These are phyloP conservation scores for Anabas testudineus DNA, from an alignment of 2,797 vertebrate genomes.

Conservation along the genomic window DNA sequence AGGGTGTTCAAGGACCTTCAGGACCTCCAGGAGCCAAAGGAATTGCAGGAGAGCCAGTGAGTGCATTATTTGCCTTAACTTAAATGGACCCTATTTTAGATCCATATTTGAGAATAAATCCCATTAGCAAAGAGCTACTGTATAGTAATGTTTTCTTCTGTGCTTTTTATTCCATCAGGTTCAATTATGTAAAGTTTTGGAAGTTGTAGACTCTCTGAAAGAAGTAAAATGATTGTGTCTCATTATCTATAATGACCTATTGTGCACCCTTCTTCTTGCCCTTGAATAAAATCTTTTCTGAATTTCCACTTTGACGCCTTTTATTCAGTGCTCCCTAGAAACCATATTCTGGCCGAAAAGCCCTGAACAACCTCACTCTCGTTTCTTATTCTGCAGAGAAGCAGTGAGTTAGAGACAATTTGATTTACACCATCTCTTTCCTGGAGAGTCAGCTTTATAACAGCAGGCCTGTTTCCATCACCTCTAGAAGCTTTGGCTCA, in stretches of 20 bases:
- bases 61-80: constrained; percentile 56
- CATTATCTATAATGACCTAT: constrained; percentile 9
- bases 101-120: background rate
- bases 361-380: constrained; percentile 55
- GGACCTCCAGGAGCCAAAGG: constrained; percentile 93
- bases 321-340: constrained; percentile 43
- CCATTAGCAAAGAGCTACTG: background rate
- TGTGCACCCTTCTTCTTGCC: background rate
- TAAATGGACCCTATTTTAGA: background rate
- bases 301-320: constrained; percentile 36
- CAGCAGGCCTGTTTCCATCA: constrained; percentile 57
- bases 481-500: constrained; percentile 57
- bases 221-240: constrained; percentile 4
- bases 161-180: background rate
- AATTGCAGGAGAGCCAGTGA: constrained; percentile 89
- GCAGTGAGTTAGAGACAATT: constrained; percentile 56
- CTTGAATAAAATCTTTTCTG: constrained; percentile 17
- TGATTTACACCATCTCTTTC: constrained; percentile 71
- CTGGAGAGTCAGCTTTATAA: constrained; percentile 66
- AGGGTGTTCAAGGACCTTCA: constrained; percentile 92
- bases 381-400: constrained; percentile 47
- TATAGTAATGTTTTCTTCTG: background rate
- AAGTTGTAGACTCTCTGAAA: background rate
- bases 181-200: background rate
- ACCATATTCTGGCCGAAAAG: constrained; percentile 44